Evolutionary conservation across 2,797 vertebrate species (phyloP).

Genomic region (Gila robusta): DNA sequence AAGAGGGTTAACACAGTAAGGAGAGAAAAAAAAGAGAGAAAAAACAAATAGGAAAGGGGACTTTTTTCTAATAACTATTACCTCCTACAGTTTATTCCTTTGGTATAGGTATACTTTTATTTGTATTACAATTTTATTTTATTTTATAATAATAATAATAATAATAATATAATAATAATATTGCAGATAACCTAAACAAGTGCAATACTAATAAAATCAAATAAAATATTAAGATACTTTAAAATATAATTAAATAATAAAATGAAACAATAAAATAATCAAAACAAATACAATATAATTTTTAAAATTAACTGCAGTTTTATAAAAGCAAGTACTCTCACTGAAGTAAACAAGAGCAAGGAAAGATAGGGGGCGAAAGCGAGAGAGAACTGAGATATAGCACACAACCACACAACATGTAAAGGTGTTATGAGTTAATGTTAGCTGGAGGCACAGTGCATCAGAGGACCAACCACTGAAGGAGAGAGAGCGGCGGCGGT

Average conservation of each 20-base stretch:
- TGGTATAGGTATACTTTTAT: neutral
- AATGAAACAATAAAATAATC: neutral
- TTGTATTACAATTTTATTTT: neutral
- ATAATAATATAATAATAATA: neutral
- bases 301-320: neutral
- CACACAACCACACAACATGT: slow-evolving; percentile 27
- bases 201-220: neutral
- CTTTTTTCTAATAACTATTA: neutral
- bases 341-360: neutral
- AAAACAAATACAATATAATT: neutral
- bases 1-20: neutral
- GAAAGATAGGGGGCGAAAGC: slow-evolving; percentile 47
- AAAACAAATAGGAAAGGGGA: neutral
- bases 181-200: neutral
- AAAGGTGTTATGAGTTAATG: slow-evolving; percentile 18
- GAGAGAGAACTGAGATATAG: slow-evolving; percentile 5
- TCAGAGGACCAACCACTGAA: slow-evolving; percentile 77
- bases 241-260: neutral
- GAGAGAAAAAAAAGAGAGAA: neutral
- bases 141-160: neutral
- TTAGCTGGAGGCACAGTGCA: slow-evolving; percentile 25
- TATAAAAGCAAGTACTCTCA: neutral
- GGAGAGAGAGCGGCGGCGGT: slow-evolving; percentile 73
- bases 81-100: neutral
- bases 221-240: neutral